These are phyloP conservation scores for Ammospiza nelsoni DNA, from an alignment of 2,113 vertebrate genomes.

Conservation along the genomic window DNA sequence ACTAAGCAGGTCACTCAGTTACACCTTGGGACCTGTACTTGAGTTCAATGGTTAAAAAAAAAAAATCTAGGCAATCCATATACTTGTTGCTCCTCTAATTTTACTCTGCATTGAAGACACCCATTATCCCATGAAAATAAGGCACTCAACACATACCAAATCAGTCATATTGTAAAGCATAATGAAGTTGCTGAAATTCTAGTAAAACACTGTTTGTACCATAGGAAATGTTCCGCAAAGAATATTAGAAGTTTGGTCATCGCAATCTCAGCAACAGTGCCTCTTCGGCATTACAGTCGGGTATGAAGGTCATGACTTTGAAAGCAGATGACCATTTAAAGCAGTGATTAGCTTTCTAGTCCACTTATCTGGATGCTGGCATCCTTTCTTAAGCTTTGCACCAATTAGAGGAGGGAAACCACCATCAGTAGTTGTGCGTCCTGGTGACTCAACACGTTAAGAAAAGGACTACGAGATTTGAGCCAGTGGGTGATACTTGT, in stretches of 20 bases:
- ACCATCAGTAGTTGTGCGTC: too few species aligned
- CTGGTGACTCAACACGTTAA: not conserved
- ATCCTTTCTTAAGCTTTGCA: not conserved
- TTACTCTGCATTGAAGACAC: not conserved
- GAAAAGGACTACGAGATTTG: not conserved
- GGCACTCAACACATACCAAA: not conserved
- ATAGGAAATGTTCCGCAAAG: not conserved
- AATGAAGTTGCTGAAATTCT: not conserved
- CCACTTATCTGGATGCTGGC: not conserved
- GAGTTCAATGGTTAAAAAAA: not conserved
- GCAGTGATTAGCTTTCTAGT: not conserved
- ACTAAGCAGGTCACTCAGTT: not conserved
- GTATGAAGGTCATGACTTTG: not conserved
- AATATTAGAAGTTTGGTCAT: not conserved
- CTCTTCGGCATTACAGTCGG: not conserved
- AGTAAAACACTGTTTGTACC: not conserved
- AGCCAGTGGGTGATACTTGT: not conserved
- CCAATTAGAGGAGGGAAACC: not conserved
- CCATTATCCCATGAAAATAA: not conserved
- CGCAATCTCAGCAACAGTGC: not conserved
- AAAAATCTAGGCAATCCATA: not conserved
- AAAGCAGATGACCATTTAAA: not conserved
- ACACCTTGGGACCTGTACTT: not conserved
- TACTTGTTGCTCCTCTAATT: not conserved
- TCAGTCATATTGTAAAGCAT: not conserved